These are phyloP conservation scores for Campoletis sonorensis DNA, from an alignment of 1,140 invertebrate species.

Conservation along the genomic window DNA sequence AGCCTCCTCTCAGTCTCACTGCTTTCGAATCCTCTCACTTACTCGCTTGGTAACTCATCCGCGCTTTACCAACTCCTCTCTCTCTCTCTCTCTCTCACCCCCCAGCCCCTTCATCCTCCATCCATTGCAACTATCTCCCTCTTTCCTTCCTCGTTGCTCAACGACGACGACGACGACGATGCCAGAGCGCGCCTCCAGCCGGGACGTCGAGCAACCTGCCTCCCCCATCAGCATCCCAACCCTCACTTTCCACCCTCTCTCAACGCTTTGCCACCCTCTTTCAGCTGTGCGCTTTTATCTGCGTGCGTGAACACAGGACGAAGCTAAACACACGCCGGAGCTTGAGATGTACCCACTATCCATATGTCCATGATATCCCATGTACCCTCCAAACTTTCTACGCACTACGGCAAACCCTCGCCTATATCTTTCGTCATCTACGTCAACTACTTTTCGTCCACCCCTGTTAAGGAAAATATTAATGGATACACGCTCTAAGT, in stretches of 20 bases:
- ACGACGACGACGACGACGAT: conserved; percentile 31
- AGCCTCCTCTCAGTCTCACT: conserved; percentile 26
- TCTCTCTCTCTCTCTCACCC: not conserved
- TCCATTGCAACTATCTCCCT: not conserved
- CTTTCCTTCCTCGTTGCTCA: not conserved
- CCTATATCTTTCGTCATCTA: not conserved
- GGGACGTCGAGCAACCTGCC: conserved; percentile 44
- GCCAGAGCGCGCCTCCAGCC: conserved; percentile 44
- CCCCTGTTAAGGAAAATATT: not conserved
- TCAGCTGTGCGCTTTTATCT: conserved; percentile 42
- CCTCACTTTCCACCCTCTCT: not conserved
- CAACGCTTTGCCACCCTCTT: conserved; percentile 39
- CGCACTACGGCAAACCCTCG: conserved; percentile 8
- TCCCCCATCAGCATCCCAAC: conserved; percentile 28
- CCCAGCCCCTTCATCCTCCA: not conserved
- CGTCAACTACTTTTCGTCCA: not conserved
- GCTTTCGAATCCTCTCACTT: conserved; percentile 20
- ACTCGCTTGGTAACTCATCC: conserved; percentile 25
- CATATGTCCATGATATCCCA: not conserved
- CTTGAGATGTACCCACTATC: conserved; percentile 1
- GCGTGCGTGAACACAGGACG: conserved; percentile 22
- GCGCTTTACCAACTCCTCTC: not conserved
- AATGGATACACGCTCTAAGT: no score
- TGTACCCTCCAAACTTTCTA: conserved; percentile 13
- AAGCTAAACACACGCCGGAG: conserved; percentile 8